Evolutionary conservation across 2,797 vertebrate genomes (phyloP).

Genomic region (Epinephelus awoara): DNA sequence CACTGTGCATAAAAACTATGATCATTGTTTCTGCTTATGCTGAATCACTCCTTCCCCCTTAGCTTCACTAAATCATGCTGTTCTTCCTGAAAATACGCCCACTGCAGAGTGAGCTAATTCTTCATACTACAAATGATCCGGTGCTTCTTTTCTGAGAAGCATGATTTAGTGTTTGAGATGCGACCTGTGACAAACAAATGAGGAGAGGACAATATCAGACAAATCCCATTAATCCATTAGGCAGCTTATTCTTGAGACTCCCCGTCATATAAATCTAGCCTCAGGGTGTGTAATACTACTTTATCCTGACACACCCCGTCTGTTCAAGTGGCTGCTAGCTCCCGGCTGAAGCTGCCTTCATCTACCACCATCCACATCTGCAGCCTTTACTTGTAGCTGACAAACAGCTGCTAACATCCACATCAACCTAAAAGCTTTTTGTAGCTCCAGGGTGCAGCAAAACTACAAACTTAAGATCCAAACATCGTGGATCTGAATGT

Average conservation of each 20-base stretch:
- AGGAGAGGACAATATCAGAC: constrained; percentile 4
- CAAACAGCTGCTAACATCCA: constrained; percentile 12
- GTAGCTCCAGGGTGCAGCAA: background rate
- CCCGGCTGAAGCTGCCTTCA: background rate
- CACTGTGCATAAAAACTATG: background rate
- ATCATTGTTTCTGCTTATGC: background rate
- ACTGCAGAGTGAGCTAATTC: background rate
- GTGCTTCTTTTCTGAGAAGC: background rate
- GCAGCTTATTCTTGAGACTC: background rate
- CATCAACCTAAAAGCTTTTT: background rate
- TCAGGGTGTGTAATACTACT: constrained; percentile 13
- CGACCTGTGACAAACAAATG: background rate
- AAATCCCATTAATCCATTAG: constrained; percentile 9
- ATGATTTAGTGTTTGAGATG: background rate
- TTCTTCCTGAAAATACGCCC: constrained; percentile 15
- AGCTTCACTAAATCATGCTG: background rate
- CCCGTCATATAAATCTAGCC: constrained; percentile 2
- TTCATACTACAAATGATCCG: background rate
- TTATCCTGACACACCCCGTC: constrained; percentile 33
- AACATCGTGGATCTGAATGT: background rate
- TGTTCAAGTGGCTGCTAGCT: constrained; percentile 21
- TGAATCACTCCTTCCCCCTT: background rate
- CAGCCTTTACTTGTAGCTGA: background rate
- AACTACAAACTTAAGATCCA: constrained; percentile 1
- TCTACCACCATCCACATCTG: background rate